These are phyloP conservation scores for Miltochrista miniata DNA, from an alignment of 2,888 invertebrate species.

Conservation along the genomic window DNA sequence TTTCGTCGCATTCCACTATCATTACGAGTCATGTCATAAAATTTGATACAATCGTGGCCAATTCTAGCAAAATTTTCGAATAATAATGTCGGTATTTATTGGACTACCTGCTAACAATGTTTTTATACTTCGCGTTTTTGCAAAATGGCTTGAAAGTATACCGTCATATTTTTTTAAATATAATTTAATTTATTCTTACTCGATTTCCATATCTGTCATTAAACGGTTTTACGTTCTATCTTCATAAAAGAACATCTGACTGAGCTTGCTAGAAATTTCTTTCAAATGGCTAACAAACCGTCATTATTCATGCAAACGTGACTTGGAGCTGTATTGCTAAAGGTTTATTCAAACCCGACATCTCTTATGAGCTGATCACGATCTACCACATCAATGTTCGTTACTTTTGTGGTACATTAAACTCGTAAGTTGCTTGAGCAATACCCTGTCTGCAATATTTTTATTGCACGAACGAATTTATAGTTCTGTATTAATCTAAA, in stretches of 20 bases:
- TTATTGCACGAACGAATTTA: slow-evolving; percentile 66
- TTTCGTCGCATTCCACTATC: too few species aligned
- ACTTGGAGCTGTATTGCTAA: slow-evolving; percentile 65
- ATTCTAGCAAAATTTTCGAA: too few species aligned
- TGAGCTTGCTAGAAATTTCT: slow-evolving; percentile 44
- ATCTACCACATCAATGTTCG: slow-evolving; percentile 64
- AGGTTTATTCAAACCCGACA: slow-evolving; percentile 59
- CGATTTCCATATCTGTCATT: too few species aligned
- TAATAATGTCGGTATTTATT: too few species aligned
- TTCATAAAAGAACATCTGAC: slow-evolving; percentile 14
- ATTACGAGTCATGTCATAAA: too few species aligned
- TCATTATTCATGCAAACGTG: slow-evolving; percentile 67
- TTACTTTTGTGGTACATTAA: slow-evolving; percentile 46
- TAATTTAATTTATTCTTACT: too few species aligned
- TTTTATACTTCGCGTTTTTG: too few species aligned
- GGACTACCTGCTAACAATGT: too few species aligned
- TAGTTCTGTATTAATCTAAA: slow-evolving; percentile 51
- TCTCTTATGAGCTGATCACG: slow-evolving; percentile 67
- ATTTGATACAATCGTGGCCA: too few species aligned
- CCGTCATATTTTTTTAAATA: too few species aligned
- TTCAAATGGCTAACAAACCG: slow-evolving; percentile 52
- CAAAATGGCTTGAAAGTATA: too few species aligned
- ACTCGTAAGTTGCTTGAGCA: slow-evolving; percentile 61
- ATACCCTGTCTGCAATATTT: slow-evolving; percentile 62
- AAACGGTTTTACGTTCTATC: too few species aligned